Conservation (phyloP, 2,888 invertebrate genomes). For the Meloe dianella region DNA sequence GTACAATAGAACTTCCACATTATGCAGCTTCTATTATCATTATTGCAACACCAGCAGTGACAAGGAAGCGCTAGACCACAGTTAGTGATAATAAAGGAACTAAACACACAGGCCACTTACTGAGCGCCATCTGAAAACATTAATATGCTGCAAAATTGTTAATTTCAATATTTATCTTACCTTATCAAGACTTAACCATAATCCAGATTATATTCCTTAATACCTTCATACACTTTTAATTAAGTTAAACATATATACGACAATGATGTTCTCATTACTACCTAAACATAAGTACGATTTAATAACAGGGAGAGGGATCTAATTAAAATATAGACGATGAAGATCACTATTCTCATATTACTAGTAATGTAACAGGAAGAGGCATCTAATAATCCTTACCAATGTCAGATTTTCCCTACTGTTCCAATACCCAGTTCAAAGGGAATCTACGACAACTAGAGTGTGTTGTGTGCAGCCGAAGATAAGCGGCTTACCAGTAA, state of each 20-base stretch:
- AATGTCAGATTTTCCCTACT: conserved; percentile 50
- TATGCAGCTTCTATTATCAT: conserved; percentile 31
- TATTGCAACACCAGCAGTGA: conserved; percentile 9
- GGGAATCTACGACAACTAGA: background rate
- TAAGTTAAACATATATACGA: background rate
- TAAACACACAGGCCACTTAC: background rate
- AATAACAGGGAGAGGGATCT: conserved; percentile 36
- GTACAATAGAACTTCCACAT: conserved; percentile 27
- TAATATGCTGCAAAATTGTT: conserved; percentile 45
- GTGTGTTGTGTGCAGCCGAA: conserved; percentile 38
- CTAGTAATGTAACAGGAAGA: conserved; percentile 39
- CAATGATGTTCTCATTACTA: background rate
- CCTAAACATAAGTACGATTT: conserved; percentile 16
- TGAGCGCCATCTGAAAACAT: conserved; percentile 22
- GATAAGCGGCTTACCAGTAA: conserved; percentile 45
- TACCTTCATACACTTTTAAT: background rate
- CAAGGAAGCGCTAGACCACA: conserved; percentile 13
- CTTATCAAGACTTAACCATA: too few relatives aligned
- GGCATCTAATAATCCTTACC: conserved; percentile 53
- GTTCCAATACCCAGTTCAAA: conserved; percentile 46
- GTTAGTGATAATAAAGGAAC: conserved; percentile 3
- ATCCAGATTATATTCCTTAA: background rate
- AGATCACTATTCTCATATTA: conserved; percentile 44
- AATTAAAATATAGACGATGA: conserved; percentile 35
- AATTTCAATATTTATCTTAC: conserved; percentile 44